A percentile compares a stretch with the other conserved stretches of the same genome.
These are phyloP conservation scores for Tetheella fluctuosa DNA, from an alignment of 2,888 invertebrate genomes.

Conservation along the genomic window DNA sequence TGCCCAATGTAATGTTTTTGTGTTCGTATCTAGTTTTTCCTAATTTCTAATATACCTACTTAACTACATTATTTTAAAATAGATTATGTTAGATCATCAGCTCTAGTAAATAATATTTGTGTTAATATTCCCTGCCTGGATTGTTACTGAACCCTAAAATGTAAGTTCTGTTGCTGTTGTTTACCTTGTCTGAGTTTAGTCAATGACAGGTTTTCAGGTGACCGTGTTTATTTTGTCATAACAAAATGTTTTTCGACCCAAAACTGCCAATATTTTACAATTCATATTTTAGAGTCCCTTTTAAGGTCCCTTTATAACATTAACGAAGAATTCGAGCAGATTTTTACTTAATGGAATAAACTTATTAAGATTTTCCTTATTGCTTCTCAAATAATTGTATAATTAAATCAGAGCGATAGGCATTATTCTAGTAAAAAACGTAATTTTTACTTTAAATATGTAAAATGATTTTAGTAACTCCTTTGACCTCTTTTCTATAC, in stretches of 20 bases:
- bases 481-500: too few relatives aligned
- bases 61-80: too few relatives aligned
- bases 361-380: neutral
- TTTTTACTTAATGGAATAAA: neutral
- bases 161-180: constrained; percentile 44
- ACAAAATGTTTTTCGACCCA: constrained; percentile 43
- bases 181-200: constrained; percentile 56
- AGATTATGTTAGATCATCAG: too few relatives aligned
- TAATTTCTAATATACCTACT: too few relatives aligned
- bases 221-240: constrained; percentile 35
- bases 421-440: too few relatives aligned
- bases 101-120: too few relatives aligned
- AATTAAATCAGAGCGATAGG: too few relatives aligned
- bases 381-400: neutral
- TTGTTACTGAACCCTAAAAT: constrained; percentile 40
- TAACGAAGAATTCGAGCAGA: neutral
- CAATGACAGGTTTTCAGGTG: constrained; percentile 53
- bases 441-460: too few relatives aligned
- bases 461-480: too few relatives aligned
- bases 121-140: constrained; percentile 14
- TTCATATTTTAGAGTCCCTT: neutral
- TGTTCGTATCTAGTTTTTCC: too few relatives aligned
- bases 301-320: neutral
- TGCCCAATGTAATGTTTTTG: too few relatives aligned
- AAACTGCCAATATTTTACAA: constrained; percentile 28